phyloP scores from a whole-genome alignment of 2,888 invertebrate species.

The Mantis religiosa region DNA sequence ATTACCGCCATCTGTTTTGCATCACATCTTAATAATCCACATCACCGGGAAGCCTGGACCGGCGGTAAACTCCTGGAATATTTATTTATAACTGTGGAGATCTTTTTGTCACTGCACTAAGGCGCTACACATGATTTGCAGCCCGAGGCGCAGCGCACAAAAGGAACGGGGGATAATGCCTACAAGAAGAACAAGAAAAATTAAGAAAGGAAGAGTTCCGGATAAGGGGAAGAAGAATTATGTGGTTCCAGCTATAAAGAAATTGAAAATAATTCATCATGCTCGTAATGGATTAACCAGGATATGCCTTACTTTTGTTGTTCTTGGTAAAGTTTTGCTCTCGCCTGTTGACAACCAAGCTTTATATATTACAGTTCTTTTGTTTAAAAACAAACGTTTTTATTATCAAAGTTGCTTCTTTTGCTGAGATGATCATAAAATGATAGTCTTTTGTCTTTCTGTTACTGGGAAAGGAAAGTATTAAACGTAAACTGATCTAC shows the following conservation, averaged over 20 bases:
- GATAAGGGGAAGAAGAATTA: neutral
- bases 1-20: neutral
- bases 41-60: neutral
- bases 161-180: neutral
- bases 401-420: no score
- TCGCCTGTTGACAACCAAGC: neutral
- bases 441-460: no score
- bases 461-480: no score
- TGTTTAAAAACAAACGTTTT: no score
- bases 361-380: neutral
- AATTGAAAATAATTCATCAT: slow-evolving; percentile 8
- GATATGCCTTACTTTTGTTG: neutral
- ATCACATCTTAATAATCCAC: neutral
- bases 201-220: no score
- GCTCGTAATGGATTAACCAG: neutral
- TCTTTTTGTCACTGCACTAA: neutral
- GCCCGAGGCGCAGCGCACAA: neutral
- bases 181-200: neutral
- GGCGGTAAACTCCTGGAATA: neutral
- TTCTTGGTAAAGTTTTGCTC: neutral
- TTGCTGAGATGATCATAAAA: no score
- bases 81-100: neutral
- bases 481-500: no score
- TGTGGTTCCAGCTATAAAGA: neutral
- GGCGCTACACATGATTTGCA: neutral